phyloP scores from a whole-genome alignment of 2,888 invertebrate species.

The Plebejus argus region DNA sequence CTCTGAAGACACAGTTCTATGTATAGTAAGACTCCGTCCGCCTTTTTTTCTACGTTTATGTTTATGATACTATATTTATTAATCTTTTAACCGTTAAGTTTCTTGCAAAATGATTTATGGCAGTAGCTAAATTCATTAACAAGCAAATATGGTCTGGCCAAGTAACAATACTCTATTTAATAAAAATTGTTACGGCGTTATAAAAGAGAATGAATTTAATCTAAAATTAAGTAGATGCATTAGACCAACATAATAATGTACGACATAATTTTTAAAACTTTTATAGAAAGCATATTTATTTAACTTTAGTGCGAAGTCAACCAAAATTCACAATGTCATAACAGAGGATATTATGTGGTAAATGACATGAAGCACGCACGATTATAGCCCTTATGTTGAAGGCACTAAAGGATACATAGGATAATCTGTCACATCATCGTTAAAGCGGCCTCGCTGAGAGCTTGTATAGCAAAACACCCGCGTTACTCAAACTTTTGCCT shows the following conservation, averaged over 20 bases:
- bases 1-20: no score
- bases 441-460: background rate
- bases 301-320: background rate
- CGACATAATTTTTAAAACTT: background rate
- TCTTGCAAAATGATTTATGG: no score
- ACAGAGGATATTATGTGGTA: background rate
- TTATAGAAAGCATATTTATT: background rate
- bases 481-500: conserved; percentile 18
- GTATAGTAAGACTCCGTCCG: no score
- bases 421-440: conserved; percentile 14
- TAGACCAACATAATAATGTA: background rate
- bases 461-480: background rate
- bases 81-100: background rate
- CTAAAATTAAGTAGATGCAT: background rate
- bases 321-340: conserved; percentile 1
- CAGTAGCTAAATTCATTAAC: no score
- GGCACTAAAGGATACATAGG: background rate
- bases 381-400: background rate
- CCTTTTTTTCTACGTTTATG: no score
- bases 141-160: no score
- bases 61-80: background rate
- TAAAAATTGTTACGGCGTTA: no score
- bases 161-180: no score
- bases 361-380: conserved; percentile 4
- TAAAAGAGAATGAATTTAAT: no score